phyloP scores from a whole-genome alignment of 2,888 invertebrate species.

The Xestia ashworthii region DNA sequence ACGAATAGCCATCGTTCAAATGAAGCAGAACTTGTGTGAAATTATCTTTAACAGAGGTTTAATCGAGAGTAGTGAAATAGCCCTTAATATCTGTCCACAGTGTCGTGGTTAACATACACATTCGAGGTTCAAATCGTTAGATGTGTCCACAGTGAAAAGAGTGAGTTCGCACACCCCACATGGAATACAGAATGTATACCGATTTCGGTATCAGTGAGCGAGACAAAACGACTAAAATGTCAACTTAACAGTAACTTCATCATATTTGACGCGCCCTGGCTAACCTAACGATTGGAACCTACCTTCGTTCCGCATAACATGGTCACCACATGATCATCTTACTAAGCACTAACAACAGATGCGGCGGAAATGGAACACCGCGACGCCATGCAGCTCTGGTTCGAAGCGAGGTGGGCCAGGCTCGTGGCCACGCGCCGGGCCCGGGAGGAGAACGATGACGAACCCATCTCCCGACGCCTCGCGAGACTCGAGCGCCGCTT shows the following conservation, averaged over 20 bases:
- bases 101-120: conserved; percentile 30
- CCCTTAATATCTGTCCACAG: background rate
- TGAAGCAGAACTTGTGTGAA: background rate
- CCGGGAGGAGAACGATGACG: conserved; percentile 74
- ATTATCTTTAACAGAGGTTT: background rate
- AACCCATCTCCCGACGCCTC: conserved; percentile 73
- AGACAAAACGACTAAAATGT: background rate
- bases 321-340: conserved; percentile 34
- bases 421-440: conserved; percentile 82
- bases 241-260: background rate
- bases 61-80: background rate
- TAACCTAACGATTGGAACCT: background rate
- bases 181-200: background rate
- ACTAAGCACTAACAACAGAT: conserved; percentile 63
- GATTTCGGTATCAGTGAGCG: background rate
- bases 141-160: background rate
- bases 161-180: background rate
- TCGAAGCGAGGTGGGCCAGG: conserved; percentile 86
- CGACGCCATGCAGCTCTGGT: conserved; percentile 87
- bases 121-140: background rate
- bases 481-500: conserved; percentile 78
- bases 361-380: conserved; percentile 80
- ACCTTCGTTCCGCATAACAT: conserved; percentile 28
- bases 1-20: background rate
- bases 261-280: background rate